Evolutionary conservation across 2,888 invertebrate genomes (phyloP).

Genomic region (Plusia festucae): DNA sequence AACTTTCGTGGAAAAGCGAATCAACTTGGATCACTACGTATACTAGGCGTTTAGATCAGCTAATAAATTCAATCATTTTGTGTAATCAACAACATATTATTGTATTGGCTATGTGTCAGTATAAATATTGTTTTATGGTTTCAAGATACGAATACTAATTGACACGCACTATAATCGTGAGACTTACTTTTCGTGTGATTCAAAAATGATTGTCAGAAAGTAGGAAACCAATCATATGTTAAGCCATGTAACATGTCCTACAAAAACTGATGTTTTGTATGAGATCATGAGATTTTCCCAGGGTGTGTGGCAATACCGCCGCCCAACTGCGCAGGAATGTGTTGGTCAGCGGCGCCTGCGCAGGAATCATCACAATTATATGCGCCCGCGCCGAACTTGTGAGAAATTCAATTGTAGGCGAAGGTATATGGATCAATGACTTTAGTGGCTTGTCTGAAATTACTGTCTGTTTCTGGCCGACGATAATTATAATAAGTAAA

Average conservation of each 20-base stretch:
- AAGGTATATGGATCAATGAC: constrained; percentile 48
- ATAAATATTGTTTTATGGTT: too few relatives aligned
- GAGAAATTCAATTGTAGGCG: constrained; percentile 29
- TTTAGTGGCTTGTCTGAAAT: not conserved
- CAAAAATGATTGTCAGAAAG: not conserved
- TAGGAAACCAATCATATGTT: not conserved
- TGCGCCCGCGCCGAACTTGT: constrained; percentile 49
- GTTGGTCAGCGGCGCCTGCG: constrained; percentile 50
- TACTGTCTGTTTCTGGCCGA: not conserved
- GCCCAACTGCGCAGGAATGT: constrained; percentile 53
- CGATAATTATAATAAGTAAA: not conserved
- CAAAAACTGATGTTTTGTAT: constrained; percentile 7
- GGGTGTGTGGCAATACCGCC: constrained; percentile 33
- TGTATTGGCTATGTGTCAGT: too few relatives aligned
- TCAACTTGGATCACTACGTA: too few relatives aligned
- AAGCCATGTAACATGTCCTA: not conserved
- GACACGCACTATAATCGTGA: too few relatives aligned
- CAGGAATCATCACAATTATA: constrained; percentile 59
- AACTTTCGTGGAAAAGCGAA: too few relatives aligned
- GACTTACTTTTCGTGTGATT: not conserved
- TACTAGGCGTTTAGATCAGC: too few relatives aligned
- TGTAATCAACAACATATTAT: not conserved
- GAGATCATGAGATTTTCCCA: constrained; percentile 36
- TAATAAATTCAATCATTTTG: too few relatives aligned
- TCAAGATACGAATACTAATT: too few relatives aligned